Percentiles rank a stretch among this genome's conserved stretches.
phyloP scores from a whole-genome alignment of 1,140 invertebrate genomes.

The Drusus annulatus region DNA sequence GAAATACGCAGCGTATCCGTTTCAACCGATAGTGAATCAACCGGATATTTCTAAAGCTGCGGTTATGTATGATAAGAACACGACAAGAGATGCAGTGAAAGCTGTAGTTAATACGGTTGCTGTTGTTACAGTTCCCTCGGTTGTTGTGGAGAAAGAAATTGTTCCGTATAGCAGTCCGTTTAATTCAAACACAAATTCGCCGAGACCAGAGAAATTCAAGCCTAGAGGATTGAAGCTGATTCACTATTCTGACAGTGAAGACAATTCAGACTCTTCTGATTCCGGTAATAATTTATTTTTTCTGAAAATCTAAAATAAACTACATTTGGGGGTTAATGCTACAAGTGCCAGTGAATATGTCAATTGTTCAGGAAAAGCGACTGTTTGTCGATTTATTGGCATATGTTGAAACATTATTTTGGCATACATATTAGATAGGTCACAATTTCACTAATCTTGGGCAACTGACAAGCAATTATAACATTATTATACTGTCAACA shows the following conservation, averaged over 20 bases:
- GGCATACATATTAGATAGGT: too few species aligned
- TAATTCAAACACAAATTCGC: slow-evolving; percentile 49
- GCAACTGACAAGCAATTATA: too few species aligned
- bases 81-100: slow-evolving; percentile 1
- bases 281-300: slow-evolving; percentile 22
- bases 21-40: slow-evolving; percentile 30
- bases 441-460: too few species aligned
- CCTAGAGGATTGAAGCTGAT: slow-evolving; percentile 73
- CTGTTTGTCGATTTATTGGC: too few species aligned
- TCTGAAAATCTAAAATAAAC: too few species aligned
- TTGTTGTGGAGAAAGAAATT: slow-evolving; percentile 22
- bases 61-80: slow-evolving; percentile 61
- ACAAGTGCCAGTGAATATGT: too few species aligned
- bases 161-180: slow-evolving; percentile 22
- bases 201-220: slow-evolving; percentile 53
- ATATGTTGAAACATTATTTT: too few species aligned
- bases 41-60: slow-evolving; percentile 62
- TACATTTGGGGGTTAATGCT: too few species aligned
- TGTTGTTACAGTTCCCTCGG: background rate
- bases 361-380: too few species aligned
- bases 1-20: slow-evolving; percentile 12
- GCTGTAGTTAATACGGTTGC: background rate
- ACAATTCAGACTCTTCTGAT: slow-evolving; percentile 65
- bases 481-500: too few species aligned
- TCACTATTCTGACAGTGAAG: slow-evolving; percentile 73